Conservation (phyloP, 1,140 invertebrate genomes). For the Chironomus striatipennis region DNA sequence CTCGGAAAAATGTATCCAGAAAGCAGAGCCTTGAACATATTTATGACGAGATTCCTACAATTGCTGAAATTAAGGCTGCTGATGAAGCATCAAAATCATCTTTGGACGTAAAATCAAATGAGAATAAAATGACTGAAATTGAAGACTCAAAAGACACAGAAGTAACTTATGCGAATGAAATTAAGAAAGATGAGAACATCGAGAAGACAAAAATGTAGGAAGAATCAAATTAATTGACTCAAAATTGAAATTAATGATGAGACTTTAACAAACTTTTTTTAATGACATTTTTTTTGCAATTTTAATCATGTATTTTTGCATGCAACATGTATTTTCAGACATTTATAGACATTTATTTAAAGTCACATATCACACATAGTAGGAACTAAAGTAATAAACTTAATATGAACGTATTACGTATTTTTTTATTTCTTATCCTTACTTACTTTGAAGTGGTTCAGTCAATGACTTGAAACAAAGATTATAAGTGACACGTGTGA, state of each 20-base stretch:
- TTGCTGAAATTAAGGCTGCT: neutral
- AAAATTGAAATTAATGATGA: conserved; percentile 5
- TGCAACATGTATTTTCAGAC: too few relatives aligned
- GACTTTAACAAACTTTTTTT: conserved; percentile 5
- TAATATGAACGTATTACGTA: too few relatives aligned
- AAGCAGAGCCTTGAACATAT: neutral
- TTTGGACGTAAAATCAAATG: neutral
- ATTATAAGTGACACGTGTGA: too few relatives aligned
- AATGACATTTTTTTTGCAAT: too few relatives aligned
- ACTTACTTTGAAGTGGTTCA: too few relatives aligned
- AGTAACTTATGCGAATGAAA: neutral
- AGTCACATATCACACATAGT: too few relatives aligned
- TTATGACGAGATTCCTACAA: neutral
- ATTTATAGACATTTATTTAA: too few relatives aligned
- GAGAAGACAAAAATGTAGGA: conserved; percentile 2
- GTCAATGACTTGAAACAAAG: too few relatives aligned
- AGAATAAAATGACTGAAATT: neutral
- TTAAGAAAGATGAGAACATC: neutral
- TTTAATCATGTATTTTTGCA: too few relatives aligned
- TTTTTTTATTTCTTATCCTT: too few relatives aligned
- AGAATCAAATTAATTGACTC: neutral
- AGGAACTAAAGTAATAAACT: too few relatives aligned
- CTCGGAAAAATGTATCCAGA: neutral
- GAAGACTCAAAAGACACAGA: neutral
- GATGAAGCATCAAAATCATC: too few relatives aligned